phyloP scores from a whole-genome alignment of 2,797 vertebrate genomes.

The Chanos chanos region DNA sequence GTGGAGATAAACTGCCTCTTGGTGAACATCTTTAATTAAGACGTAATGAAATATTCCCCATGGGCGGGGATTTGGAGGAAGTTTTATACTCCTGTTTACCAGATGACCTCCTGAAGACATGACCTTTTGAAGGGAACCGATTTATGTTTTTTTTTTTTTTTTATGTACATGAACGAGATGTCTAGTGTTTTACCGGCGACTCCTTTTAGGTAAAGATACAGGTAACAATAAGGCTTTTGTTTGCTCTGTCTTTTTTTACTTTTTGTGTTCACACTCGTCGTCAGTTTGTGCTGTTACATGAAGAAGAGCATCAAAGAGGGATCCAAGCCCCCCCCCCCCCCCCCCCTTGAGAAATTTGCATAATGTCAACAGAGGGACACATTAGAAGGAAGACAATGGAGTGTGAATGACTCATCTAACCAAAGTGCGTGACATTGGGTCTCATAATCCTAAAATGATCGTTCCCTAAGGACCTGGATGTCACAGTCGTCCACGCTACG shows the following conservation, averaged over 20 bases:
- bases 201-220: too few species aligned
- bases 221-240: too few species aligned
- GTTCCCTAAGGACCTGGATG: constrained; percentile 31
- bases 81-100: constrained; percentile 30
- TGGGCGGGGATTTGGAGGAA: constrained; percentile 35
- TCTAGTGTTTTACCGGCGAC: too few species aligned
- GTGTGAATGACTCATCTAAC: constrained; percentile 24
- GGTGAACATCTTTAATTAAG: constrained; percentile 50
- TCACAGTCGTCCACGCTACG: constrained; percentile 11
- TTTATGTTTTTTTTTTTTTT: background rate
- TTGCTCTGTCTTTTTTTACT: too few species aligned
- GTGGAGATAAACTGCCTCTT: constrained; percentile 40
- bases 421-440: constrained; percentile 39
- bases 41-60: constrained; percentile 43
- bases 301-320: constrained; percentile 17
- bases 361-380: constrained; percentile 34
- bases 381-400: constrained; percentile 24
- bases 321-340: too few species aligned
- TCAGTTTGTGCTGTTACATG: too few species aligned
- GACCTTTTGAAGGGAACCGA: constrained; percentile 15
- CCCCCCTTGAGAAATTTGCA: constrained; percentile 26
- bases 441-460: constrained; percentile 33
- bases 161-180: too few species aligned
- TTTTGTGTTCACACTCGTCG: too few species aligned
- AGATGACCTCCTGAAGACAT: constrained; percentile 14